Percentiles rank a stretch among this genome's conserved stretches.
Conservation (phyloP, 2,113 vertebrate species). For the Ptilonorhynchus violaceus region DNA sequence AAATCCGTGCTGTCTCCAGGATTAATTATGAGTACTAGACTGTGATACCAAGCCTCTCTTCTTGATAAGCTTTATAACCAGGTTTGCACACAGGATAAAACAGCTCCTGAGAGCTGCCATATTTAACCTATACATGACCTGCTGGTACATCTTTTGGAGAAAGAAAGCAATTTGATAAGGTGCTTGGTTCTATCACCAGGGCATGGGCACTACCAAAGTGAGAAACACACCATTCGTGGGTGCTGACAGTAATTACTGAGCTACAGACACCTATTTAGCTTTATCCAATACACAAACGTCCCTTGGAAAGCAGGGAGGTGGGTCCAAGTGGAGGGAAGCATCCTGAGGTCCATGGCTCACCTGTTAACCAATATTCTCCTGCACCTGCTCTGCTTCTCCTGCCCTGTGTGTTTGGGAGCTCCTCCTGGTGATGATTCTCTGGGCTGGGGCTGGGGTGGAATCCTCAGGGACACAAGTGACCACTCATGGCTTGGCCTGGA, state of each 20-base stretch:
- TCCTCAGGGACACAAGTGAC: not conserved
- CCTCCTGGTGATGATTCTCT: not conserved
- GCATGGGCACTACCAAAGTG: not conserved
- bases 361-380: not conserved
- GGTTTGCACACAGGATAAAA: slow-evolving; percentile 71
- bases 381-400: not conserved
- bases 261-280: not conserved
- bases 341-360: not conserved
- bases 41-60: slow-evolving; percentile 71
- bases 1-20: slow-evolving; percentile 76
- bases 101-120: slow-evolving; percentile 51
- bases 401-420: not conserved
- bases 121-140: not conserved
- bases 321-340: not conserved
- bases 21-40: slow-evolving; percentile 80
- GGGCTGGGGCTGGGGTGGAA: not conserved
- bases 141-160: not conserved
- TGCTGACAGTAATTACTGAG: not conserved
- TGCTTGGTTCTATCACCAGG: not conserved
- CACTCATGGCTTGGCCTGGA: not conserved
- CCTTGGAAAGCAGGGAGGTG: not conserved
- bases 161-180: not conserved
- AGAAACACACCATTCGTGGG: not conserved
- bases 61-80: slow-evolving; percentile 72
- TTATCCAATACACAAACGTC: not conserved